These are phyloP conservation scores for Cottoperca gobio DNA, from an alignment of 2,797 vertebrate species.

Conservation along the genomic window DNA sequence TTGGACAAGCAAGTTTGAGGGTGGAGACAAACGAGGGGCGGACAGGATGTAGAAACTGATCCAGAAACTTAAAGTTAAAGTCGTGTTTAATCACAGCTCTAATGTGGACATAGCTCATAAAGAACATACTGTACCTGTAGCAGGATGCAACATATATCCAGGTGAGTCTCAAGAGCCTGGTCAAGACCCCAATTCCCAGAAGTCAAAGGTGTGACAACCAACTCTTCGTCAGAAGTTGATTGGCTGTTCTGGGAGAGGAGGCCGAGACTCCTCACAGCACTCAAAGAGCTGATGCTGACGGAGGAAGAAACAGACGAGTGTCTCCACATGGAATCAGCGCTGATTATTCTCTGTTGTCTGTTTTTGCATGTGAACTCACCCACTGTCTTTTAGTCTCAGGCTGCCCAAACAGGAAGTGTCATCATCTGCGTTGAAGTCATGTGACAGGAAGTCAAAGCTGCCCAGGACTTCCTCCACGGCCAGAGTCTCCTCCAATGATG, in stretches of 20 bases:
- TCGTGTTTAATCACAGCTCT: no score
- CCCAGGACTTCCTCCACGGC: conserved; percentile 92
- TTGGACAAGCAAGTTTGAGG: background rate
- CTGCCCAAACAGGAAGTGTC: conserved; percentile 88
- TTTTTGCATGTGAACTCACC: conserved; percentile 81
- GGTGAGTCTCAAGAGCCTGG: conserved; percentile 85
- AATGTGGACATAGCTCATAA: background rate
- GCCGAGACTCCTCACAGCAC: conserved; percentile 66
- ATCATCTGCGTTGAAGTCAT: conserved; percentile 85
- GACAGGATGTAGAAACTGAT: no score
- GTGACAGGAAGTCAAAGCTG: conserved; percentile 93
- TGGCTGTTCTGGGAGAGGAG: conserved; percentile 66
- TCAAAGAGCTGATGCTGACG: conserved; percentile 77
- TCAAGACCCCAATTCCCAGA: conserved; percentile 90
- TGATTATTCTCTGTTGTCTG: background rate
- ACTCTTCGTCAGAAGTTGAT: conserved; percentile 60
- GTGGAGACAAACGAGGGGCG: background rate
- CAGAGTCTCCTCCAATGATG: conserved; percentile 88
- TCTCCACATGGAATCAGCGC: background rate
- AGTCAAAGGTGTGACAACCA: conserved; percentile 77
- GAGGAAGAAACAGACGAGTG: background rate
- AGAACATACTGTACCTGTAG: conserved; percentile 66
- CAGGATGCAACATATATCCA: conserved; percentile 89
- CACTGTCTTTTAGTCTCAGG: conserved; percentile 83
- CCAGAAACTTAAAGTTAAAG: no score